Conservation (phyloP, 2,113 vertebrate genomes). For the Fulica atra region DNA sequence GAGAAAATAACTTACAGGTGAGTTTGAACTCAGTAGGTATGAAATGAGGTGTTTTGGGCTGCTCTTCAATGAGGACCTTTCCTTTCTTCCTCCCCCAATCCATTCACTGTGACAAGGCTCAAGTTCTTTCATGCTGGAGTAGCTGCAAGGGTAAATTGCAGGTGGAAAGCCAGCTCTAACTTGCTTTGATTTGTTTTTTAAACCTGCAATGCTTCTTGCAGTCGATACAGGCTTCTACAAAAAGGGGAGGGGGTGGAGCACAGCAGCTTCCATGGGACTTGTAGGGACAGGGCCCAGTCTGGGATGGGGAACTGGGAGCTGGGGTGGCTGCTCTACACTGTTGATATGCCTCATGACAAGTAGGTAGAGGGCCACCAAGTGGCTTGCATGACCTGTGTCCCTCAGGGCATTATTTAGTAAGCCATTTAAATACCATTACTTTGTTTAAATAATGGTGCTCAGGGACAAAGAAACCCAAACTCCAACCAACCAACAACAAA, state of each 20-base stretch:
- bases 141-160: background rate
- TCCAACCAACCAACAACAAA: no score
- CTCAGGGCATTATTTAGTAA: background rate
- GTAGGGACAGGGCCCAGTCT: background rate
- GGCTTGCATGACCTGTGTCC: background rate
- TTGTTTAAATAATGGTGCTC: background rate
- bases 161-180: background rate
- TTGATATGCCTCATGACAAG: background rate
- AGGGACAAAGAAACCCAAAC: background rate
- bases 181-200: background rate
- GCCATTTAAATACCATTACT: background rate
- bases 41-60: background rate
- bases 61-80: background rate
- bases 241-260: background rate
- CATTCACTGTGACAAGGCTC: background rate
- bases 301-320: background rate
- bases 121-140: background rate
- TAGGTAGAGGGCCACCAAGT: background rate
- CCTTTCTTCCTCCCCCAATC: background rate
- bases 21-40: background rate
- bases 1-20: background rate
- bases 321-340: background rate
- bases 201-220: background rate
- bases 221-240: background rate
- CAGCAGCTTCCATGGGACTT: background rate